Conservation (phyloP, 37 sponge, comb jelly and placozoan genomes). For the Agelas oroides region DNA sequence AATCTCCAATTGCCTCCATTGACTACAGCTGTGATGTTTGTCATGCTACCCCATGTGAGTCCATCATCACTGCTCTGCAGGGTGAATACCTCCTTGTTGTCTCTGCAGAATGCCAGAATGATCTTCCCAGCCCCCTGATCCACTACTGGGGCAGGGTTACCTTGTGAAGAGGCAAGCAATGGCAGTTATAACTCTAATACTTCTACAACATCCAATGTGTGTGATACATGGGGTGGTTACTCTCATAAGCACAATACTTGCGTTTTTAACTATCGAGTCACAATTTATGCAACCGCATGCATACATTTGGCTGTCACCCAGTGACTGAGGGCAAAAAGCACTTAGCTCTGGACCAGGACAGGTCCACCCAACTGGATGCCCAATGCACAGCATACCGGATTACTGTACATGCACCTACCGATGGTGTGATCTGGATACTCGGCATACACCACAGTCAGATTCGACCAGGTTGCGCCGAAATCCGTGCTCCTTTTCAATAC, state of each 20-base stretch:
- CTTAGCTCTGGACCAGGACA: too few species aligned
- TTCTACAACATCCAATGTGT: neutral
- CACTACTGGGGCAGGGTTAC: constrained; percentile 31
- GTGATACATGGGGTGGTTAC: too few species aligned
- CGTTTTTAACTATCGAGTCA: too few species aligned
- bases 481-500: constrained; percentile 36
- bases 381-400: too few species aligned
- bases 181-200: too few species aligned
- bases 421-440: constrained; percentile 13
- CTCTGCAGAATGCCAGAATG: neutral
- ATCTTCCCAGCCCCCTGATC: constrained; percentile 3
- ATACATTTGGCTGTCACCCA: too few species aligned
- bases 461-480: constrained; percentile 24
- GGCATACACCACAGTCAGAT: constrained; percentile 14
- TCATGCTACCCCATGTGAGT: constrained; percentile 9
- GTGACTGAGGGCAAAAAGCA: too few species aligned
- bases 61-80: constrained; percentile 33
- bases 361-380: too few species aligned
- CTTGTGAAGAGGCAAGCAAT: neutral
- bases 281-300: too few species aligned
- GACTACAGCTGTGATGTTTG: constrained; percentile 4
- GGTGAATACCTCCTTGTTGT: constrained; percentile 7
- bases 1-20: neutral
- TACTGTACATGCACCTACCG: too few species aligned
- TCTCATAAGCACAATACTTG: too few species aligned